phyloP scores from a whole-genome alignment of 92 coral and sea anemone species.

The Epizoanthus fatuus region DNA sequence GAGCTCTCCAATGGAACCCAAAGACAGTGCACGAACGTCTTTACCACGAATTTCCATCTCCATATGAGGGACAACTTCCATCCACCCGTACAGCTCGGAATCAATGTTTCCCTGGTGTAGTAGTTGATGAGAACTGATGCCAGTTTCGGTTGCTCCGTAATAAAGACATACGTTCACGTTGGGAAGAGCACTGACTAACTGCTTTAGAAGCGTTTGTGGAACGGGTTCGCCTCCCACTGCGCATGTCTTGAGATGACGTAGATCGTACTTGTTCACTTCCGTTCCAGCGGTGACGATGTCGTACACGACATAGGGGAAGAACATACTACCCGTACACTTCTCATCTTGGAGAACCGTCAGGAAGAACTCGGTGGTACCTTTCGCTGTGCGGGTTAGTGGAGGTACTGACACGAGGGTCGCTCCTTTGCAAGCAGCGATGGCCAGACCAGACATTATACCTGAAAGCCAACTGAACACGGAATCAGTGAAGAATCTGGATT shows the following conservation, averaged over 20 bases:
- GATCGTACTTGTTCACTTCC: neutral
- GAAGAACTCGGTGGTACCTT: neutral
- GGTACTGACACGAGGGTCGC: neutral
- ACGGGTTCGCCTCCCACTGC: conserved; percentile 3
- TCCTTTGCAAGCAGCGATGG: neutral
- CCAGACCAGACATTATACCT: neutral
- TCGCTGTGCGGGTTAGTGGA: neutral
- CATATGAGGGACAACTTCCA: neutral
- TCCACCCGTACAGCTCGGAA: neutral
- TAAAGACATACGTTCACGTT: neutral
- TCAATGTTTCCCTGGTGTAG: neutral
- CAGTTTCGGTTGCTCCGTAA: conserved; percentile 16
- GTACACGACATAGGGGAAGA: neutral
- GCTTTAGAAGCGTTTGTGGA: neutral
- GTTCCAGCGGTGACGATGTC: neutral
- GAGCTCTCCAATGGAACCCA: neutral
- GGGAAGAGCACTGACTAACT: neutral
- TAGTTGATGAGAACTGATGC: neutral
- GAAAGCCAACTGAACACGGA: neutral
- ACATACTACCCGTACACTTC: neutral
- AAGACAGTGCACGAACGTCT: neutral
- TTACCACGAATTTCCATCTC: neutral
- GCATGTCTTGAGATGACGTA: neutral
- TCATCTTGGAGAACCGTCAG: neutral
- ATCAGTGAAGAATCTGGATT: neutral